phyloP scores from a whole-genome alignment of 2,113 vertebrate genomes.

The Oryzias celebensis region DNA sequence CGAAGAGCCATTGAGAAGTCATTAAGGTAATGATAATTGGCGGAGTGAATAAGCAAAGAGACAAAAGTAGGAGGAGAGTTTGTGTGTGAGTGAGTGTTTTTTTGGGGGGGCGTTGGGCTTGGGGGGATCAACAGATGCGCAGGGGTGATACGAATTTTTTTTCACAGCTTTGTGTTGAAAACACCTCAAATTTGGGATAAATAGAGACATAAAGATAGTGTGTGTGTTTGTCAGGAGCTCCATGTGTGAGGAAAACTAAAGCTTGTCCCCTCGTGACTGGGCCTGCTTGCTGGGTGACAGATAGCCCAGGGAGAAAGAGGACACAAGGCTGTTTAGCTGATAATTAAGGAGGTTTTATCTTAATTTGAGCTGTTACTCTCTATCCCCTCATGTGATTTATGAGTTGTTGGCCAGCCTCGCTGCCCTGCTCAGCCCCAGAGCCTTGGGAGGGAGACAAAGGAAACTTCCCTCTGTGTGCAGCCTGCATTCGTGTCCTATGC shows the following conservation, averaged over 20 bases:
- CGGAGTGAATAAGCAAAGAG: conserved; percentile 72
- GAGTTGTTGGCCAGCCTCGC: conserved; percentile 57
- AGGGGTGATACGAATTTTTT: conserved; percentile 57
- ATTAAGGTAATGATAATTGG: conserved; percentile 79
- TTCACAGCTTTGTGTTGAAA: conserved; percentile 47
- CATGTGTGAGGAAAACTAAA: conserved; percentile 64
- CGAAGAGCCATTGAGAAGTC: conserved; percentile 70
- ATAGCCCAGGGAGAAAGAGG: conserved; percentile 64
- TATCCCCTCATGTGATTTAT: conserved; percentile 83
- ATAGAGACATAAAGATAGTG: conserved; percentile 1
- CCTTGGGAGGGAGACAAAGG: conserved; percentile 65
- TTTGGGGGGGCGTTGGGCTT: conserved; percentile 12
- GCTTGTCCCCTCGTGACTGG: conserved; percentile 60
- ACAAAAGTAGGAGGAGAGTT: conserved; percentile 50
- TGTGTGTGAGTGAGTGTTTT: conserved; percentile 24
- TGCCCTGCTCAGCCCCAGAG: conserved; percentile 65
- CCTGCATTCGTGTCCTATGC: conserved; percentile 56
- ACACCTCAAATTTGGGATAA: too few relatives aligned
- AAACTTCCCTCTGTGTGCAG: conserved; percentile 42
- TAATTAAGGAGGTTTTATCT: conserved; percentile 83
- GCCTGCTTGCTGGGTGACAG: conserved; percentile 65
- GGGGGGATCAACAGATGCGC: conserved; percentile 27
- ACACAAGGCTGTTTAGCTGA: conserved; percentile 78
- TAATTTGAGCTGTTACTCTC: conserved; percentile 84
- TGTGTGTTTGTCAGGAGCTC: conserved; percentile 34